Percentiles rank a stretch among this genome's conserved stretches.
Conservation (phyloP, 2,797 vertebrate genomes). For the Anguilla obscura region DNA sequence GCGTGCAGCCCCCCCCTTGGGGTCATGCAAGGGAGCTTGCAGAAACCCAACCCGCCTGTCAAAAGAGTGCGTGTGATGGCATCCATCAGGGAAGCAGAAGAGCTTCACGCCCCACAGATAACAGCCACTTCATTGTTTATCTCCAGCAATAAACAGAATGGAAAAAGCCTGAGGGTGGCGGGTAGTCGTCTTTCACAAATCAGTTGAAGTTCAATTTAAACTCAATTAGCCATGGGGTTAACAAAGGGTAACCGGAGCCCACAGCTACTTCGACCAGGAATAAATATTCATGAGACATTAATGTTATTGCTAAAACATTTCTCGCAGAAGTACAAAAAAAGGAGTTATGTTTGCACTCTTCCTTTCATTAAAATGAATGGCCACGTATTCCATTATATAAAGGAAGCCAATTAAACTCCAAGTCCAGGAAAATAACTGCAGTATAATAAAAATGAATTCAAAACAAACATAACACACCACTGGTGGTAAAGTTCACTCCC, state of each 20-base stretch:
- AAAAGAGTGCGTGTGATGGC: neutral
- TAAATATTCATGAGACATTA: neutral
- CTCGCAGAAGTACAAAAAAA: neutral
- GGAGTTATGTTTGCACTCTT: neutral
- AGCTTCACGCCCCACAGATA: neutral
- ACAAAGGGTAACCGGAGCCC: neutral
- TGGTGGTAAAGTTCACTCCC: neutral
- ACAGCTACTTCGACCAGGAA: neutral
- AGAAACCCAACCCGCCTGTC: neutral
- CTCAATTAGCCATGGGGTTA: neutral
- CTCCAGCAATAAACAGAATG: neutral
- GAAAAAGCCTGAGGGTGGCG: neutral
- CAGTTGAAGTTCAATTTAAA: neutral
- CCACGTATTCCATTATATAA: neutral
- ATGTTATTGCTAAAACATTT: neutral
- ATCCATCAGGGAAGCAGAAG: neutral
- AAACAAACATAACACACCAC: neutral
- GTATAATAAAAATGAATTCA: neutral
- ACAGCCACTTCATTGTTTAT: neutral
- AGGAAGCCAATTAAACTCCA: neutral
- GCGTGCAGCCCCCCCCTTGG: neutral
- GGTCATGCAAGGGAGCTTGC: neutral
- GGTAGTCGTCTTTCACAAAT: conserved; percentile 5
- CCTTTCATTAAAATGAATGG: neutral
- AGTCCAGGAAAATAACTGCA: neutral